Conservation (phyloP, 2,113 vertebrate genomes). For the Lota lota region DNA sequence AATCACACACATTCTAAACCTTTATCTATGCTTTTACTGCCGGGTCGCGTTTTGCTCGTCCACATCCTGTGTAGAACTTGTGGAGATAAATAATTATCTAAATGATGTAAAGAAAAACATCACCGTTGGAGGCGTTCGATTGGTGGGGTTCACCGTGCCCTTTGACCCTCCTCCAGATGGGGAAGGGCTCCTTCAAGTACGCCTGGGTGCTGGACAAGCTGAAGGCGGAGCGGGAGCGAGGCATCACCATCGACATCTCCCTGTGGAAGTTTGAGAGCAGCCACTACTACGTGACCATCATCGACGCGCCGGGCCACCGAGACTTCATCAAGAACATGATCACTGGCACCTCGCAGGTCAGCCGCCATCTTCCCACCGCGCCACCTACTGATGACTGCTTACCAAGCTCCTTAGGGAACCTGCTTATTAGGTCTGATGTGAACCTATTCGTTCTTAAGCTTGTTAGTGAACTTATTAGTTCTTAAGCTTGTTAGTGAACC, state of each 20-base stretch:
- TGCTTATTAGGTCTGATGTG: no score
- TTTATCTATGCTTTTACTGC: no score
- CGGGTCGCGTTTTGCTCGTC: no score
- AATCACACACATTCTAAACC: neutral
- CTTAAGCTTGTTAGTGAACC: no score
- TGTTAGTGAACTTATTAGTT: no score
- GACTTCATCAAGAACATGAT: conserved; percentile 99
- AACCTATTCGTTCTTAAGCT: no score
- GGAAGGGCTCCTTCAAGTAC: conserved; percentile 97
- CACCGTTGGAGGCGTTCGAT: neutral
- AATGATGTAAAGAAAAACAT: neutral
- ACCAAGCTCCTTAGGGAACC: no score
- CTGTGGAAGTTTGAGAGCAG: conserved; percentile 98
- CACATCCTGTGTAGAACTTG: no score
- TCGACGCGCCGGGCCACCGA: conserved; percentile 94
- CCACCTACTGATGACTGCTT: no score
- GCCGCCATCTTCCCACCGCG: neutral
- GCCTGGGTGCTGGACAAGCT: conserved; percentile 99
- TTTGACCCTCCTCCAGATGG: conserved; percentile 78
- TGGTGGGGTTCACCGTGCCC: no score
- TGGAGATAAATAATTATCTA: no score
- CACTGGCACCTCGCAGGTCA: conserved; percentile 95
- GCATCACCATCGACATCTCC: conserved; percentile 97
- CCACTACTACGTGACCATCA: conserved; percentile 97
- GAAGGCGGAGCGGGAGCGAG: conserved; percentile 96